phyloP scores from a whole-genome alignment of 2,888 invertebrate genomes.

The Drosophila parthenogenetica region DNA sequence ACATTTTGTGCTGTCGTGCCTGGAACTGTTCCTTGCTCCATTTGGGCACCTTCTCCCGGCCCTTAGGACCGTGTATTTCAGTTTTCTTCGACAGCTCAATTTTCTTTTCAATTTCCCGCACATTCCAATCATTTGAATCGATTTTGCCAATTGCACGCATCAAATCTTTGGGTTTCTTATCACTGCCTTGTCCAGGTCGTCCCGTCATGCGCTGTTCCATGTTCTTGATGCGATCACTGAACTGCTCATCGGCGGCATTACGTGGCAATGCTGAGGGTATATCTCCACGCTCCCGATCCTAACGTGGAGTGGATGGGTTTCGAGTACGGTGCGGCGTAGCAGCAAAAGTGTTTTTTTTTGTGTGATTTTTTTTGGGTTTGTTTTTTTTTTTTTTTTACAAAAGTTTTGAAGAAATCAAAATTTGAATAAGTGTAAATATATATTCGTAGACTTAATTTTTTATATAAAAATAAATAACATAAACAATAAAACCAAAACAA shows the following conservation, averaged over 20 bases:
- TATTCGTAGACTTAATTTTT: constrained; percentile 18
- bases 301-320: constrained; percentile 13
- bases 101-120: constrained; percentile 95
- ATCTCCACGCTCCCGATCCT: constrained; percentile 85
- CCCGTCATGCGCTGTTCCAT: constrained; percentile 92
- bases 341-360: constrained; percentile 24
- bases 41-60: constrained; percentile 93
- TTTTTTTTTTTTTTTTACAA: constrained; percentile 34
- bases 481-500: constrained; percentile 39
- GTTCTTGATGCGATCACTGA: constrained; percentile 87
- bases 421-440: constrained; percentile 47
- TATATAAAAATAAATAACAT: constrained; percentile 25
- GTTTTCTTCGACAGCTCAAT: constrained; percentile 87
- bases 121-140: constrained; percentile 95
- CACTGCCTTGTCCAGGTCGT: constrained; percentile 86
- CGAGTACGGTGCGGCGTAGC: constrained; percentile 22
- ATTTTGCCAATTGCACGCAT: constrained; percentile 95
- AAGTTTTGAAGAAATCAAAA: constrained; percentile 65
- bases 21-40: constrained; percentile 93
- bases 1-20: constrained; percentile 90
- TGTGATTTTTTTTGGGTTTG: constrained; percentile 23
- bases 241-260: constrained; percentile 83
- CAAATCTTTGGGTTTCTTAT: constrained; percentile 94
- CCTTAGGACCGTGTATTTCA: constrained; percentile 84
- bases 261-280: constrained; percentile 84